phyloP scores from a whole-genome alignment of 1,140 invertebrate genomes.

The Drosophila insularis region DNA sequence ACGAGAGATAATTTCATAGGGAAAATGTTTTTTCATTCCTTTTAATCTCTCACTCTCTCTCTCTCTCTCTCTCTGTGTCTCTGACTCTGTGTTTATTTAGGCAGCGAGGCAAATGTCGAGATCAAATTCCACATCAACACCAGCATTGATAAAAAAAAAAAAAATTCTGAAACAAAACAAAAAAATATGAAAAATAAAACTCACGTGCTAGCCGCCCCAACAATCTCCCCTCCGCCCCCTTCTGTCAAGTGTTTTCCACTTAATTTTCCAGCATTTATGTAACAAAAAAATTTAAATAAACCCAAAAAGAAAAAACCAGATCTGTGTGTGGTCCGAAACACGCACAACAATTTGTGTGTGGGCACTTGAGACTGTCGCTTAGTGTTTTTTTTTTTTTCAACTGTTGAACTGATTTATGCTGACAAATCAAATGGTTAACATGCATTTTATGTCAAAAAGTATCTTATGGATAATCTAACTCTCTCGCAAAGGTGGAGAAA shows the following conservation, averaged over 20 bases:
- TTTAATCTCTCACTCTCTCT: slow-evolving; percentile 38
- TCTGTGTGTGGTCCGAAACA: slow-evolving; percentile 62
- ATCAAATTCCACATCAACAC: slow-evolving; percentile 79
- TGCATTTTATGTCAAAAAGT: slow-evolving; percentile 58
- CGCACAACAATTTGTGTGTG: slow-evolving; percentile 40
- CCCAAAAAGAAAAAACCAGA: slow-evolving; percentile 19
- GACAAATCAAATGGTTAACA: slow-evolving; percentile 73
- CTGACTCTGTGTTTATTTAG: slow-evolving; percentile 67
- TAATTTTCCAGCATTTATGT: slow-evolving; percentile 67
- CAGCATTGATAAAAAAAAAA: slow-evolving; percentile 34
- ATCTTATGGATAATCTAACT: slow-evolving; percentile 28
- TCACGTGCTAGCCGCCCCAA: slow-evolving; percentile 51
- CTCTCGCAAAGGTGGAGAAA: neutral
- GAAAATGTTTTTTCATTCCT: slow-evolving; percentile 32
- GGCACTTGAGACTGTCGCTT: slow-evolving; percentile 59
- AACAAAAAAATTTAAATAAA: slow-evolving; percentile 71
- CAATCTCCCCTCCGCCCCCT: slow-evolving; percentile 12
- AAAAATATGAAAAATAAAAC: slow-evolving; percentile 25
- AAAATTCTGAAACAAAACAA: neutral
- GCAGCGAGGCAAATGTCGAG: slow-evolving; percentile 44
- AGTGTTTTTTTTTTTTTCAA: neutral
- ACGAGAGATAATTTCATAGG: slow-evolving; percentile 42
- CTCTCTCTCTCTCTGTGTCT: neutral
- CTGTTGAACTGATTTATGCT: slow-evolving; percentile 59
- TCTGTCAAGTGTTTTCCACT: slow-evolving; percentile 73